Evolutionary conservation across 2,888 invertebrate species (phyloP).

Genomic region (Tinea trinotella): DNA sequence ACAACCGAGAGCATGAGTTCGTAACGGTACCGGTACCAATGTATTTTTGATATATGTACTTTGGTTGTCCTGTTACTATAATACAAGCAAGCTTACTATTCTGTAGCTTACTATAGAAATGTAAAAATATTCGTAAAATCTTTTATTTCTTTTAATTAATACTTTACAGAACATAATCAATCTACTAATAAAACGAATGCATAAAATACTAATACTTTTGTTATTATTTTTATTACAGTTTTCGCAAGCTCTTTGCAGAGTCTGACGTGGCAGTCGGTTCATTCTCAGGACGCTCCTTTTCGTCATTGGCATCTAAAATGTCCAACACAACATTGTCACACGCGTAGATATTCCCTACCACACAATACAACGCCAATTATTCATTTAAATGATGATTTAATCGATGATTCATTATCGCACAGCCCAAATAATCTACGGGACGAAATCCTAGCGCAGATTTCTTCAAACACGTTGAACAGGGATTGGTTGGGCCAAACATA

Average conservation of each 20-base stretch:
- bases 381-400: not conserved
- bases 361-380: constrained; percentile 25
- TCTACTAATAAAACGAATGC: too few relatives aligned
- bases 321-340: constrained; percentile 60
- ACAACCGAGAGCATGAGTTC: too few relatives aligned
- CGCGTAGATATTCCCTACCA: constrained; percentile 53
- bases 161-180: too few relatives aligned
- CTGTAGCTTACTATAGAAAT: too few relatives aligned
- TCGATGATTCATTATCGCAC: too few relatives aligned
- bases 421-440: not conserved
- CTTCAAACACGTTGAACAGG: not conserved
- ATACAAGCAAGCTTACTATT: too few relatives aligned
- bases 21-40: too few relatives aligned
- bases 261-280: constrained; percentile 78
- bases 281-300: constrained; percentile 86
- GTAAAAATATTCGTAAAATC: too few relatives aligned
- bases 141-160: too few relatives aligned
- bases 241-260: constrained; percentile 92
- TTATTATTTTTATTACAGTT: constrained; percentile 72
- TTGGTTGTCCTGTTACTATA: too few relatives aligned
- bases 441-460: not conserved
- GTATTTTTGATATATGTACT: too few relatives aligned
- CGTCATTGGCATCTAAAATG: constrained; percentile 83
- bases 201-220: too few relatives aligned
- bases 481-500: not conserved